Evolutionary conservation across 30 jellyfish, hydroid and myxozoan genomes (phyloP), one percentile per base, ranked within the genome.

Genomic region (Turritopsis rubra): DNA sequence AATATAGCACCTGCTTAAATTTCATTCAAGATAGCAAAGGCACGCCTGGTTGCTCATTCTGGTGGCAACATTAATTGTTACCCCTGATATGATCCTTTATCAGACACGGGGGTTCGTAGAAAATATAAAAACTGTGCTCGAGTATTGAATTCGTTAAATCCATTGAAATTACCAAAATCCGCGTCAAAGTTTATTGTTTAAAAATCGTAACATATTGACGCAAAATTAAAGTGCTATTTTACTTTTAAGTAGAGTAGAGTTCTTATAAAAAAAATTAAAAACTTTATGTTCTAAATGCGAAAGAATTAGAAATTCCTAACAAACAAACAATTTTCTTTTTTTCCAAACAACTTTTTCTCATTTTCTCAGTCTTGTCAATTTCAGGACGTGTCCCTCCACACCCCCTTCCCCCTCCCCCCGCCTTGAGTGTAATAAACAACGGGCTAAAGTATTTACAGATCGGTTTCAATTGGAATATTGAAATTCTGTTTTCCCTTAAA

Each of bases 11-110:
- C 85, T 77, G 85, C 19, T 28, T 29, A 28, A 52, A 17, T 60
- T 29, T 52, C 29, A 77, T 77, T 52, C 70, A 77, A 28, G 53
- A 77, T 60, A 41, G 60, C 60, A 41, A 7, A 30, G 52, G 66
- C 85, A 77, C 85, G 85, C 85, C 66, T 77, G 71, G 71, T 25
- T 77, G 72, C 85, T 29, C 53, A 28, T 29, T 77, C 66, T 16
- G 85, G 85, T 77, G 85, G 85, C 72, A 77, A 77, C 8, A 68
- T 68, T 68, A 7, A 68, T n/a, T 27, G 9, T 68, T 27, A 23
- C 77, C 28, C 77, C 30, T 68, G 77, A 68, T n/a, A 3, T 41
- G 30, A 68, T 68, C 77, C 77, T 19, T 68, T n/a, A 23, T 8
- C 21, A 23, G 30, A 19, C 31, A 68, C 77, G 77, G 77, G 77